phyloP scores from a whole-genome alignment of 2,888 invertebrate species.

The Melanophora roralis region DNA sequence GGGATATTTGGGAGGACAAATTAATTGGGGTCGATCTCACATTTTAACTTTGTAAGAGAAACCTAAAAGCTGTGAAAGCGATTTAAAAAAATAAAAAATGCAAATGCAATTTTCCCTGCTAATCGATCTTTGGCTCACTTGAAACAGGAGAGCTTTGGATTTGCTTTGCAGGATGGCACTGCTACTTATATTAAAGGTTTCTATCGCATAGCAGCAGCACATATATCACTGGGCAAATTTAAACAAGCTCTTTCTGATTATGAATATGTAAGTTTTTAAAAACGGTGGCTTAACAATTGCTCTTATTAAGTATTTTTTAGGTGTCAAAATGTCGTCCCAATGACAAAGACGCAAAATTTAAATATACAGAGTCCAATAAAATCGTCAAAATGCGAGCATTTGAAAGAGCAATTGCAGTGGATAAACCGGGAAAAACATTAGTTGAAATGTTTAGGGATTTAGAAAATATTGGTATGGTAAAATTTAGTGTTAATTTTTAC shows the following conservation, averaged over 20 bases:
- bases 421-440: constrained; percentile 90
- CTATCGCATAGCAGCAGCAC: constrained; percentile 96
- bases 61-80: too few relatives aligned
- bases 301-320: constrained; percentile 75
- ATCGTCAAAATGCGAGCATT: constrained; percentile 96
- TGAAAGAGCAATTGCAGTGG: constrained; percentile 96
- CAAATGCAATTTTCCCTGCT: constrained; percentile 91
- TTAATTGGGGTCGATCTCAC: too few relatives aligned
- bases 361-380: constrained; percentile 96
- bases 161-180: constrained; percentile 93
- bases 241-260: constrained; percentile 97
- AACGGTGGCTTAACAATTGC: too few relatives aligned
- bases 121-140: constrained; percentile 97
- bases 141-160: constrained; percentile 96
- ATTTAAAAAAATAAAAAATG: too few relatives aligned
- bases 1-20: too few relatives aligned
- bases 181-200: constrained; percentile 96
- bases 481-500: background rate
- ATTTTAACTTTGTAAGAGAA: too few relatives aligned
- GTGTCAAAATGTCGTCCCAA: constrained; percentile 94
- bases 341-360: constrained; percentile 95
- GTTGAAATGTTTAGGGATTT: constrained; percentile 90
- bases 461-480: constrained; percentile 88
- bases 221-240: constrained; percentile 98
- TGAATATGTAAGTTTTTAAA: constrained; percentile 86